Evolutionary conservation across 2,797 vertebrate genomes (phyloP).

Genomic region (Lepilemur septentrionalis): DNA sequence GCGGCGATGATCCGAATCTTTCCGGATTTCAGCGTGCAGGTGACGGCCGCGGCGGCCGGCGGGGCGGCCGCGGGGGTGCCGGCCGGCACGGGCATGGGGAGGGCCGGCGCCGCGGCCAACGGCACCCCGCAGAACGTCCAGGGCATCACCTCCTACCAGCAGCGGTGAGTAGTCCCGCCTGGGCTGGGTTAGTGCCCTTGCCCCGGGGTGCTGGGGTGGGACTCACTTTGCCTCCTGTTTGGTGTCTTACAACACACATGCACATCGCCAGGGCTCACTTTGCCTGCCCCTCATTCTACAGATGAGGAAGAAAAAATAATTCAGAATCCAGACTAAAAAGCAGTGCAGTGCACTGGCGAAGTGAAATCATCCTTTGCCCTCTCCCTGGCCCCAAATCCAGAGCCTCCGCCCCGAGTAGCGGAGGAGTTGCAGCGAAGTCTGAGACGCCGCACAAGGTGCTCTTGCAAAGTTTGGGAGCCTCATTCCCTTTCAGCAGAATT

Average conservation of each 20-base stretch:
- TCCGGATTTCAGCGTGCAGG: slow-evolving; percentile 99
- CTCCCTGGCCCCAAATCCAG: slow-evolving; percentile 20
- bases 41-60: slow-evolving; percentile 93
- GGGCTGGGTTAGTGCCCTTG: slow-evolving; percentile 52
- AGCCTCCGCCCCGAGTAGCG: slow-evolving; percentile 34
- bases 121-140: slow-evolving; percentile 95
- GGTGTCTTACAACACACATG: slow-evolving; percentile 70
- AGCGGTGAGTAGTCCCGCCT: slow-evolving; percentile 91
- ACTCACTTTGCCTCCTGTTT: slow-evolving; percentile 81
- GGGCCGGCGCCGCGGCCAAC: slow-evolving; percentile 90
- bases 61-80: slow-evolving; percentile 89
- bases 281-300: slow-evolving; percentile 45
- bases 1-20: slow-evolving; percentile 96
- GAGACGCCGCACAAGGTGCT: slow-evolving; percentile 69
- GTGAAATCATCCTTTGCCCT: slow-evolving; percentile 58
- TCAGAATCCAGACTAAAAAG: slow-evolving; percentile 42
- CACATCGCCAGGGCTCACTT: slow-evolving; percentile 64
- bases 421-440: slow-evolving; percentile 71
- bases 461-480: slow-evolving; percentile 85
- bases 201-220: slow-evolving; percentile 75
- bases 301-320: background rate
- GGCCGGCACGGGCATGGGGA: slow-evolving; percentile 90
- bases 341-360: slow-evolving; percentile 35
- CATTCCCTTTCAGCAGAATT: slow-evolving; percentile 78
- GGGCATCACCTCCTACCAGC: slow-evolving; percentile 95